phyloP scores from a whole-genome alignment of 1,140 invertebrate genomes.

The Pseudomyrmex gracilis region DNA sequence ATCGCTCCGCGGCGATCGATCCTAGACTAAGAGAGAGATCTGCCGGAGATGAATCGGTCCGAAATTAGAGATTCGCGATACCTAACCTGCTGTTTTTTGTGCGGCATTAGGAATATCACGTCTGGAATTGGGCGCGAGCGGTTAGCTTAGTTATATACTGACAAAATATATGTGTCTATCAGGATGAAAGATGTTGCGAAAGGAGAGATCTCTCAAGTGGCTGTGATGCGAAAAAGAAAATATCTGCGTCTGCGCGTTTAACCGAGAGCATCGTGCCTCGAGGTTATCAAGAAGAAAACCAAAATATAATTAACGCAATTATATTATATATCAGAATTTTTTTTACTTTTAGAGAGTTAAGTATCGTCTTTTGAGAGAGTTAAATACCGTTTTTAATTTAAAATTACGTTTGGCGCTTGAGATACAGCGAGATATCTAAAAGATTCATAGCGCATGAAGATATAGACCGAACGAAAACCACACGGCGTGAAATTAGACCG shows the following conservation, averaged over 20 bases:
- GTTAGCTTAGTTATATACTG: not conserved
- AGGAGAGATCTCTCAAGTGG: not conserved
- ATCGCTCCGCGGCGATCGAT: constrained; percentile 72
- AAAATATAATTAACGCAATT: too few relatives aligned
- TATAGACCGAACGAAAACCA: not conserved
- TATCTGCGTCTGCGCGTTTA: not conserved
- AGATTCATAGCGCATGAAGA: not conserved
- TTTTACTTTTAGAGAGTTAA: too few relatives aligned
- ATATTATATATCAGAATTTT: too few relatives aligned
- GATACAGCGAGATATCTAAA: not conserved
- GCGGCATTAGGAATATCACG: constrained; percentile 23
- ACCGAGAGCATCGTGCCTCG: not conserved
- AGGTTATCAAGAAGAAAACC: too few relatives aligned
- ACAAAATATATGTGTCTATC: constrained; percentile 7
- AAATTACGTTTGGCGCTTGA: too few relatives aligned
- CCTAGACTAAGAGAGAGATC: constrained; percentile 69
- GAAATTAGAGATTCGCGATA: constrained; percentile 74
- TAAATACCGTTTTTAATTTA: too few relatives aligned
- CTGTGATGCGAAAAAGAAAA: constrained; percentile 8
- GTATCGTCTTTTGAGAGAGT: too few relatives aligned
- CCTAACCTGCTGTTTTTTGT: constrained; percentile 40
- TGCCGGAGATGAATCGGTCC: constrained; percentile 60
- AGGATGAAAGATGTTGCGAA: not conserved
- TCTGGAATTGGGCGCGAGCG: not conserved
- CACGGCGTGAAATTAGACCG: constrained; percentile 1